Evolutionary conservation across 2,113 vertebrate genomes (phyloP).

Genomic region (Eurystomus gularis): DNA sequence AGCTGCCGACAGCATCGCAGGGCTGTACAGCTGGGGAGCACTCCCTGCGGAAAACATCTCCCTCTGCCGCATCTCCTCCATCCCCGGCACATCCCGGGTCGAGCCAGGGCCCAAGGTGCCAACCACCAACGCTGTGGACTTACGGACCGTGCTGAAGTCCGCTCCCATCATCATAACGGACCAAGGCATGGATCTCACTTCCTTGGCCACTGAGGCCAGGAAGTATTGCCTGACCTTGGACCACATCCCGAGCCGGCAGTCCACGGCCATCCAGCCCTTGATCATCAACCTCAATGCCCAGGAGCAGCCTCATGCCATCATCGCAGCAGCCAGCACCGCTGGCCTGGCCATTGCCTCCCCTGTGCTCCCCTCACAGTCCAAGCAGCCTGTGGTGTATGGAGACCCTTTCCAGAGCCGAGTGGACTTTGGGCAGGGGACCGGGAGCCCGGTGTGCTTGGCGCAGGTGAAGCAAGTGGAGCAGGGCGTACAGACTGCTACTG

Average conservation of each 20-base stretch:
- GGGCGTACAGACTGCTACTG: slow-evolving; percentile 65
- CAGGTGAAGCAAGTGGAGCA: slow-evolving; percentile 85
- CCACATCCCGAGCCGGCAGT: slow-evolving; percentile 83
- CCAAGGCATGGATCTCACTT: slow-evolving; percentile 97
- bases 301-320: slow-evolving; percentile 86
- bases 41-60: slow-evolving; percentile 90
- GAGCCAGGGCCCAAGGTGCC: slow-evolving; percentile 82
- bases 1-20: slow-evolving; percentile 71
- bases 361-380: slow-evolving; percentile 87
- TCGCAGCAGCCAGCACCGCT: slow-evolving; percentile 85
- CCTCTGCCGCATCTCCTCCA: slow-evolving; percentile 87
- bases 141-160: slow-evolving; percentile 86
- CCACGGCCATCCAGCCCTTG: slow-evolving; percentile 90
- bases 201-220: slow-evolving; percentile 89
- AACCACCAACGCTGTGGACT: slow-evolving; percentile 84
- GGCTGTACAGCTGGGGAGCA: slow-evolving; percentile 81
- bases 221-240: slow-evolving; percentile 90
- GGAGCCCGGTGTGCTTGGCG: slow-evolving; percentile 89
- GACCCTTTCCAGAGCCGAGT: slow-evolving; percentile 93
- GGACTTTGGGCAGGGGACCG: slow-evolving; percentile 90
- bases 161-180: slow-evolving; percentile 97
- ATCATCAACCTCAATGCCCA: slow-evolving; percentile 97
- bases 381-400: slow-evolving; percentile 89
- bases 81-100: slow-evolving; percentile 84
- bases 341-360: slow-evolving; percentile 89